Percentiles rank a stretch among this genome's conserved stretches.
phyloP scores from a whole-genome alignment of 1,140 invertebrate genomes.

The Phymastichus coffea region DNA sequence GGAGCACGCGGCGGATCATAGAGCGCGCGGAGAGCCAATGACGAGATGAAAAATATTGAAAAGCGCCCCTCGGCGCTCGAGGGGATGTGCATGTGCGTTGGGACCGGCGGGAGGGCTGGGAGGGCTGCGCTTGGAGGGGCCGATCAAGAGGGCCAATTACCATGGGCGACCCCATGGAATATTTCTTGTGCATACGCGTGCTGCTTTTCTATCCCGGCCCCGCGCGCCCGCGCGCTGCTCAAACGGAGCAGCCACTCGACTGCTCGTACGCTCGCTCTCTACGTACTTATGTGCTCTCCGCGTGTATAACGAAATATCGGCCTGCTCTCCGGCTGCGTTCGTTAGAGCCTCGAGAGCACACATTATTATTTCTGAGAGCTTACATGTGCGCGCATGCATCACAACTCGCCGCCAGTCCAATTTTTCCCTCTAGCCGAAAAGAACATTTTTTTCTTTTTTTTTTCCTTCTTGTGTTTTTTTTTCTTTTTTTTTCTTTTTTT shows the following conservation, averaged over 20 bases:
- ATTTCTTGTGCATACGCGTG: constrained; percentile 20
- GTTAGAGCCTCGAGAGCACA: constrained; percentile 24
- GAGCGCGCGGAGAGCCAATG: constrained; percentile 1
- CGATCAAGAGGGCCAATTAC: constrained; percentile 56
- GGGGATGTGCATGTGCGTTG: neutral
- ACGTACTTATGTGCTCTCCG: constrained; percentile 10
- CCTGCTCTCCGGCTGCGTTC: constrained; percentile 31
- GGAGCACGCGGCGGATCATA: constrained; percentile 7
- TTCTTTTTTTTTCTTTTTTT: too few species aligned
- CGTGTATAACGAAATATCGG: constrained; percentile 34
- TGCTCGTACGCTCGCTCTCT: too few species aligned
- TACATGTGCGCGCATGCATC: too few species aligned
- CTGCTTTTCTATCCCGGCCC: neutral
- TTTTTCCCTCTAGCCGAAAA: too few species aligned
- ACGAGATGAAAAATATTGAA: constrained; percentile 30
- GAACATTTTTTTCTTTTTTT: too few species aligned
- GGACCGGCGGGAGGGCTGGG: too few species aligned
- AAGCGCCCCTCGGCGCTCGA: constrained; percentile 11
- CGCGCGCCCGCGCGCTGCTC: constrained; percentile 24
- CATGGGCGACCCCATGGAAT: constrained; percentile 31
- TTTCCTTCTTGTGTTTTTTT: too few species aligned
- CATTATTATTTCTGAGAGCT: constrained; percentile 28
- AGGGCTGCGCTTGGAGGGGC: too few species aligned
- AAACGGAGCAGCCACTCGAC: constrained; percentile 37
- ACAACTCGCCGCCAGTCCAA: too few species aligned